Base-by-base conservation (phyloP, 2,888 invertebrate species). In the Drosophila maculinotata region DNA sequence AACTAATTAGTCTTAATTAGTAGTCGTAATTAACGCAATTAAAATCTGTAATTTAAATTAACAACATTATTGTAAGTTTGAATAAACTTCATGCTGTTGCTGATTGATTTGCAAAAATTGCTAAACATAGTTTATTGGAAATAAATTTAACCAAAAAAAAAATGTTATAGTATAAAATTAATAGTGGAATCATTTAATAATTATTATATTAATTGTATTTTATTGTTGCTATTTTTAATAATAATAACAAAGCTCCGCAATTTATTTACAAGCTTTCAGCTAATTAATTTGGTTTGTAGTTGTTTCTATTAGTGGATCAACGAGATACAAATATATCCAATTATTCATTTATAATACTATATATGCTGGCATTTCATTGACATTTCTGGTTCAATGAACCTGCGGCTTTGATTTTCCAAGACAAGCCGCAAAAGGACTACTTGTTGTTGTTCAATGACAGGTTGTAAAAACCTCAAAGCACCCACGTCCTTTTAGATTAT, bases 401-500 rank as follows among this genome's bases (percentile, higher is more conserved):
- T 47, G 9, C 14, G 25, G 31, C 33, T 30, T 12, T 53, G 17
- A 60, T 56, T 48, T 39, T 26, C 6, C 10, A 12, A 17, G 25
- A 57, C 33, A 44, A 17, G 1, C 15, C 23, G 41, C 9, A 38
- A 52, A 31, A 44, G 41, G 31, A 49, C 38, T 44, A 30, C 28
- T 47, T 54, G 31, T 30, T 48, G 25, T n/a, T n/a, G n/a, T n/a
- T n/a, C n/a, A n/a, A n/a, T n/a, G 15, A 28, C 38, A 49, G 38
- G 17, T 20, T 48, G 17, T 9, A 25, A 17, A 30, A 30, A 20
- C 0, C n/a, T 9, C 1, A 9, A n/a, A 2, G 26, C 49, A 41
- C 48, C 72, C 39, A 9, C 36, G 44, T 73, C 39, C 64, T 41
- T 51, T 71, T 42, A 25, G 38, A 60, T 73, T 70, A 62, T 62